Evolutionary conservation across 2,797 vertebrate genomes (phyloP).

Genomic region (Rhodeus uyekii): DNA sequence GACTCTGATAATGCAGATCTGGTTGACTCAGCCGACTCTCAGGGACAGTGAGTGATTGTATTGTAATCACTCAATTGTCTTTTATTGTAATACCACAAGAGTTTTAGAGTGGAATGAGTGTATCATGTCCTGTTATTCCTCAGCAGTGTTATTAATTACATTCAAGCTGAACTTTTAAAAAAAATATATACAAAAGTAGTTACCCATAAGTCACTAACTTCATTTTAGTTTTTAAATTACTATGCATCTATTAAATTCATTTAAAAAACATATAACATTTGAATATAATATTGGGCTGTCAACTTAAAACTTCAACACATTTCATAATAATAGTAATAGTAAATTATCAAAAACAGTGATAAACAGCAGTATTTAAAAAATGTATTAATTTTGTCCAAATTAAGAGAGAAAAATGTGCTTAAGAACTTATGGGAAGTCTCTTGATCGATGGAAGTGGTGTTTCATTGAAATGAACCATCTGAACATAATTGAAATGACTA

Average conservation of each 20-base stretch:
- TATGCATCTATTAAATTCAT: background rate
- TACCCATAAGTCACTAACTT: background rate
- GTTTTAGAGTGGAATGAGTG: background rate
- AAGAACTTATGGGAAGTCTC: background rate
- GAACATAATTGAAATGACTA: too few species aligned
- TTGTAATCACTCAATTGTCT: background rate
- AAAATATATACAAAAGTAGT: background rate
- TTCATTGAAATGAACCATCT: background rate
- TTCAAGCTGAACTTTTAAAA: background rate
- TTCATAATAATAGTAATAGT: background rate
- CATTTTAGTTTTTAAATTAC: too few species aligned
- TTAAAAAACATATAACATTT: background rate
- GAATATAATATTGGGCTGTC: background rate
- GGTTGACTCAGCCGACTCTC: slow-evolving; percentile 86
- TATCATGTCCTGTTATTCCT: background rate
- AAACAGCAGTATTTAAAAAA: background rate
- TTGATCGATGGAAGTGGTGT: background rate
- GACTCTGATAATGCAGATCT: slow-evolving; percentile 83
- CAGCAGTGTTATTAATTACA: background rate
- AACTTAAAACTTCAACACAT: background rate
- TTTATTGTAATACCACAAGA: background rate
- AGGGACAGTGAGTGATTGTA: slow-evolving; percentile 90
- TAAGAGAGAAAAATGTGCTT: background rate
- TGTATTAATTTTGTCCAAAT: background rate
- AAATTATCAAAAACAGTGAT: background rate